These are phyloP conservation scores for Rutpela maculata DNA, from an alignment of 2,888 invertebrate species.

Conservation along the genomic window DNA sequence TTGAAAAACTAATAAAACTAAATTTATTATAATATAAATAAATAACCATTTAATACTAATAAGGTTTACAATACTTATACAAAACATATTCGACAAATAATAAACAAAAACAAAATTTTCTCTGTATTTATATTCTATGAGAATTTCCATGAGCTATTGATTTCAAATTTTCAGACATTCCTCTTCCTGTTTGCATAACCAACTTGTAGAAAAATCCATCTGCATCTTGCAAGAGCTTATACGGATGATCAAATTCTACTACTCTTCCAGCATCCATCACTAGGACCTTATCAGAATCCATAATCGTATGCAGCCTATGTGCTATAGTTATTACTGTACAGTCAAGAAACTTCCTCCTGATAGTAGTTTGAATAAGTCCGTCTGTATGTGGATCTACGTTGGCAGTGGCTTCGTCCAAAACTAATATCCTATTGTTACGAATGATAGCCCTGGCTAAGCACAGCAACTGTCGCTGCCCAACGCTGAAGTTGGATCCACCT, in stretches of 20 bases:
- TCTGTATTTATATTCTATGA: conserved; percentile 34
- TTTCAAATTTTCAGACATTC: conserved; percentile 62
- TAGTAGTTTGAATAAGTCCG: conserved; percentile 84
- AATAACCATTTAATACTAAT: no score
- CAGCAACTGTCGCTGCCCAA: conserved; percentile 80
- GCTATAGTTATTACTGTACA: conserved; percentile 91
- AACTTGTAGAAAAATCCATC: conserved; percentile 70
- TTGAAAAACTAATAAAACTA: no score
- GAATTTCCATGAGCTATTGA: conserved; percentile 59
- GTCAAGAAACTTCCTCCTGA: conserved; percentile 82
- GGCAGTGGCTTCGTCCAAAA: conserved; percentile 85
- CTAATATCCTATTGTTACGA: conserved; percentile 71
- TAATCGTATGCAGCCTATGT: conserved; percentile 88
- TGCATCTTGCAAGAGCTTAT: conserved; percentile 76
- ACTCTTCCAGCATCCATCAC: conserved; percentile 87
- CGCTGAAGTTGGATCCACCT: conserved; percentile 76
- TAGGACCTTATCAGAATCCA: conserved; percentile 89
- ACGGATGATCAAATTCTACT: conserved; percentile 87
- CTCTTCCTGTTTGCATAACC: conserved; percentile 81
- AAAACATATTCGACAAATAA: no score
- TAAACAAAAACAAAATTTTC: neutral
- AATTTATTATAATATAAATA: no score
- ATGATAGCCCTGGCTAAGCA: conserved; percentile 82
- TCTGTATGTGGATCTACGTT: conserved; percentile 89
- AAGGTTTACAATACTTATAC: no score